phyloP scores from a whole-genome alignment of 2,888 invertebrate species.

The Thera obeliscata region DNA sequence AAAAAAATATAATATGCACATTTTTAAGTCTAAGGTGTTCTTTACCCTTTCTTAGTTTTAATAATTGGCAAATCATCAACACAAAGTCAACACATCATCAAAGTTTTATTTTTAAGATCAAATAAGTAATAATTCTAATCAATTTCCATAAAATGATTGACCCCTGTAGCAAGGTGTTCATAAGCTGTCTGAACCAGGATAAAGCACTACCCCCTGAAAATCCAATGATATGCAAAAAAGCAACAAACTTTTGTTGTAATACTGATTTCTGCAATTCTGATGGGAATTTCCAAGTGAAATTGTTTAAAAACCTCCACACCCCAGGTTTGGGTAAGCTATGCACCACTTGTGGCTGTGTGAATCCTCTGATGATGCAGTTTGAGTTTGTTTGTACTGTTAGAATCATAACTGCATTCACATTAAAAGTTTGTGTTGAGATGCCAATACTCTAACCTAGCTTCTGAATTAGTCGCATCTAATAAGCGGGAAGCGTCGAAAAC shows the following conservation, averaged over 20 bases:
- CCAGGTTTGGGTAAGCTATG: conserved; percentile 72
- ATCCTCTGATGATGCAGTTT: conserved; percentile 71
- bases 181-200: conserved; percentile 83
- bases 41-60: not conserved
- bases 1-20: no score
- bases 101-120: not conserved
- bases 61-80: conserved; percentile 72
- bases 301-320: conserved; percentile 63
- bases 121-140: conserved; percentile 52
- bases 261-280: conserved; percentile 77
- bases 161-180: conserved; percentile 75
- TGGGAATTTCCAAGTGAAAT: conserved; percentile 65
- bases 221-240: conserved; percentile 71
- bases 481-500: conserved; percentile 57
- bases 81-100: conserved; percentile 72
- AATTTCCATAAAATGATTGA: conserved; percentile 63
- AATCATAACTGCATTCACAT: conserved; percentile 72
- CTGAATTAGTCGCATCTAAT: conserved; percentile 80
- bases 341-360: conserved; percentile 69
- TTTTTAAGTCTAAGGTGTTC: not conserved
- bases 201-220: conserved; percentile 84
- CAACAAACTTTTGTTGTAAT: conserved; percentile 76
- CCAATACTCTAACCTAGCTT: conserved; percentile 81
- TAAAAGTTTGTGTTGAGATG: conserved; percentile 80
- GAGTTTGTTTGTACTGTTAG: conserved; percentile 81